Percentiles rank a stretch among this genome's conserved stretches.
Evolutionary conservation across 1,140 invertebrate species (phyloP).

Genomic region (Limonius californicus): DNA sequence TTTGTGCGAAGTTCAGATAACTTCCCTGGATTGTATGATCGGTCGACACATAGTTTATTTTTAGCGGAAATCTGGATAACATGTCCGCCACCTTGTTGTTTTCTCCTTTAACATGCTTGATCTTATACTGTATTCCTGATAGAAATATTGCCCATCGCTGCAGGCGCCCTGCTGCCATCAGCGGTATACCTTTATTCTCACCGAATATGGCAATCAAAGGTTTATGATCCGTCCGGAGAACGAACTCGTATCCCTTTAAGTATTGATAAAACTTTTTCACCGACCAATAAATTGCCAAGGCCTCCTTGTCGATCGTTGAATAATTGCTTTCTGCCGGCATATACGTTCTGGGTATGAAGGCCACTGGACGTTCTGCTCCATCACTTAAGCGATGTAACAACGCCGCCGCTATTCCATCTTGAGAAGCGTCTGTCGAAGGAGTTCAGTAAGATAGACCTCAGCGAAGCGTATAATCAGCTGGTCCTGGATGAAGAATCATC

Average conservation of each 20-base stretch:
- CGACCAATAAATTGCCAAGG: slow-evolving; percentile 43
- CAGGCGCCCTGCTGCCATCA: slow-evolving; percentile 19
- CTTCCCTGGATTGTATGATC: too few relatives aligned
- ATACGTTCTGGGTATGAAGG: background rate
- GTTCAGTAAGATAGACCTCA: too few relatives aligned
- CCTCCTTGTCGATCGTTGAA: slow-evolving; percentile 38
- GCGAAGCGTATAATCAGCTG: too few relatives aligned
- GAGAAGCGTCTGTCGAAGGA: background rate
- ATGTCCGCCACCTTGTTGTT: too few relatives aligned
- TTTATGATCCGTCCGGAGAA: slow-evolving; percentile 34
- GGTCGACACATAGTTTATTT: too few relatives aligned
- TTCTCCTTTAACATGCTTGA: too few relatives aligned
- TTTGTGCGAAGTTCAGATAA: too few relatives aligned
- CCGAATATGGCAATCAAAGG: slow-evolving; percentile 21
- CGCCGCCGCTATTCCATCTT: background rate
- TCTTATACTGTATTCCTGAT: too few relatives aligned
- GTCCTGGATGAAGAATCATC: too few relatives aligned
- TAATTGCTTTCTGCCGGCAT: background rate
- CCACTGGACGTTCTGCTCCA: background rate
- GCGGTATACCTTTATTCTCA: slow-evolving; percentile 19
- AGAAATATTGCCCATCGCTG: too few relatives aligned
- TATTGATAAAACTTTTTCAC: slow-evolving; percentile 48
- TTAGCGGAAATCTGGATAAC: too few relatives aligned
- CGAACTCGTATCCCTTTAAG: slow-evolving; percentile 47
- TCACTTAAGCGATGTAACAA: background rate